Conservation (phyloP, 2,888 invertebrate species). For the Chesias legatella region DNA sequence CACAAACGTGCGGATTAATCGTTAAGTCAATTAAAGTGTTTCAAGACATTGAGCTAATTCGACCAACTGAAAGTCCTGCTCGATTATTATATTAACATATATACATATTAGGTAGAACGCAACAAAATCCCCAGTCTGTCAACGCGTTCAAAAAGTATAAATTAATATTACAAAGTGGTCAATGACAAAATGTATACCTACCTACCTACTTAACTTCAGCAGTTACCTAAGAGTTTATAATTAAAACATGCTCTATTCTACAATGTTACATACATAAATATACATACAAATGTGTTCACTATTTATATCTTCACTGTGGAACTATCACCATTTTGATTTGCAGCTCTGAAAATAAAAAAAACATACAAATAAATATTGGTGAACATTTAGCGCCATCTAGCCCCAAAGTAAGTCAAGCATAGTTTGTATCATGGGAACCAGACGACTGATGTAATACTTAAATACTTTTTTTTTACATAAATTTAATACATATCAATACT, state of each 20-base stretch:
- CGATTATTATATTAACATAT: too few relatives aligned
- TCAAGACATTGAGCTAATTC: too few relatives aligned
- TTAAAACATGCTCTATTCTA: slow-evolving; percentile 48
- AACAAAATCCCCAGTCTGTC: neutral
- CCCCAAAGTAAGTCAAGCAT: too few relatives aligned
- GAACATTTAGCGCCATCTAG: too few relatives aligned
- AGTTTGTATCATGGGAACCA: too few relatives aligned
- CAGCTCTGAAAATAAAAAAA: slow-evolving; percentile 24
- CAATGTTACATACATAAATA: slow-evolving; percentile 52
- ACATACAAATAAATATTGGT: neutral
- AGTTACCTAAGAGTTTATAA: slow-evolving; percentile 42
- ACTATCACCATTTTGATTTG: slow-evolving; percentile 45
- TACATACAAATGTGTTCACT: slow-evolving; percentile 59
- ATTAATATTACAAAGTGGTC: slow-evolving; percentile 7
- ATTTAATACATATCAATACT: too few relatives aligned
- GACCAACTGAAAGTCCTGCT: too few relatives aligned
- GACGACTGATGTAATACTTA: too few relatives aligned
- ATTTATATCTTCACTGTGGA: slow-evolving; percentile 42
- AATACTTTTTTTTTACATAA: too few relatives aligned
- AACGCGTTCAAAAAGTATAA: slow-evolving; percentile 4
- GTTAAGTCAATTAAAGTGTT: too few relatives aligned
- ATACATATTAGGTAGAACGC: neutral
- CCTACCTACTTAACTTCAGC: slow-evolving; percentile 42
- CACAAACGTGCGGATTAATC: too few relatives aligned
- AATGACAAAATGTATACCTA: slow-evolving; percentile 8